A percentile compares a stretch with the other conserved stretches of the same genome.
Evolutionary conservation across 2,113 vertebrate species (phyloP).

Genomic region (Raja brachyura): DNA sequence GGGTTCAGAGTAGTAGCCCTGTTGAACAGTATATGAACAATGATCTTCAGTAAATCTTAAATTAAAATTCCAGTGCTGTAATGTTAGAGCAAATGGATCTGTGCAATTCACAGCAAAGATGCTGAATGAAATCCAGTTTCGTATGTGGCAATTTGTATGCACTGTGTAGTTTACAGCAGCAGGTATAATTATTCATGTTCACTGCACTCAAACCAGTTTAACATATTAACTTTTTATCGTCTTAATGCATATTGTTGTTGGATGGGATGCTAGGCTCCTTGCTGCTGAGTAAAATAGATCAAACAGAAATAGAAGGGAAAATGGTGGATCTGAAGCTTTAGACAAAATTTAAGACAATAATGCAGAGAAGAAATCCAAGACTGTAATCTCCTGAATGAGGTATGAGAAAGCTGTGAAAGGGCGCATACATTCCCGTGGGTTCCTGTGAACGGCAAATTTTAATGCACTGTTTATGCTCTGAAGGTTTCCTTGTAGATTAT

Average conservation of each 20-base stretch:
- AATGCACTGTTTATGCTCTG: not conserved
- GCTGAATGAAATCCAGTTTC: not conserved
- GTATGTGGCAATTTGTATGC: not conserved
- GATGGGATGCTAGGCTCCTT: not conserved
- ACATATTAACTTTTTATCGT: not conserved
- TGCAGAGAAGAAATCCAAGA: not conserved
- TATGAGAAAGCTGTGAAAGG: not conserved
- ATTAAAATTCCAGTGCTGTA: not conserved
- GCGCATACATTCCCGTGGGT: not conserved
- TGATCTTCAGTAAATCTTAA: no score
- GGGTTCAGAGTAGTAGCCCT: not conserved
- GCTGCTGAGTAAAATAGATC: not conserved
- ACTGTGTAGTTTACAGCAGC: not conserved
- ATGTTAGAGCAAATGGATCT: not conserved
- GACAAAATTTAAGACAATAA: not conserved
- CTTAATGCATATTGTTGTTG: not conserved
- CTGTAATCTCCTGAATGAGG: not conserved
- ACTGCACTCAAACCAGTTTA: not conserved
- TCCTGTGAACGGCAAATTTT: not conserved
- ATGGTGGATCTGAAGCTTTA: no score
- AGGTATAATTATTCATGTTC: no score
- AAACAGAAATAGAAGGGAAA: no score
- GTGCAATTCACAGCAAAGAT: not conserved
- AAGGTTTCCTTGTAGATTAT: not conserved
- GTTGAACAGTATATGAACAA: not conserved